Percentiles rank a stretch among this genome's conserved stretches.
Evolutionary conservation across 2,113 vertebrate species (phyloP).

Genomic region (Hypanus sabinus): DNA sequence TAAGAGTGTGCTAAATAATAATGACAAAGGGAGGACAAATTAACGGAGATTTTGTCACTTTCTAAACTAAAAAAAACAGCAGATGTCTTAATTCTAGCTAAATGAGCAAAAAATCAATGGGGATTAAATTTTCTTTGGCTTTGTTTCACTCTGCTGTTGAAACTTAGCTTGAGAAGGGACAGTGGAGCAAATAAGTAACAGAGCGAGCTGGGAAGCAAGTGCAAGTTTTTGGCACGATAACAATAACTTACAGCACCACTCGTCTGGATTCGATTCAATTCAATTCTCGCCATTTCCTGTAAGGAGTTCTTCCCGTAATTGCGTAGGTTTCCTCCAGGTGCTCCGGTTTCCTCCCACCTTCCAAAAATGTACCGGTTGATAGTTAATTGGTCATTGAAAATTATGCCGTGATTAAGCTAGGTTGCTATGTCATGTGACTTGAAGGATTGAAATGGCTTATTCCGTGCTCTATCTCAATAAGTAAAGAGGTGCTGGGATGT

Average conservation of each 20-base stretch:
- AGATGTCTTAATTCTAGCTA: not conserved
- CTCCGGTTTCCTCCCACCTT: no score
- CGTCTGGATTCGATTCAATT: no score
- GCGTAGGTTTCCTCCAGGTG: no score
- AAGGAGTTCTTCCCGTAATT: no score
- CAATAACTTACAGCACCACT: no score
- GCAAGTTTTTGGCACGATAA: not conserved
- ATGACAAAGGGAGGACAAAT: not conserved
- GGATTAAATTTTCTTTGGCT: not conserved
- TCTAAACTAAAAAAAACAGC: not conserved
- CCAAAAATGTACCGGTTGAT: no score
- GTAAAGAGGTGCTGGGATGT: not conserved
- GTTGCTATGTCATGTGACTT: no score
- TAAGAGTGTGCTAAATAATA: not conserved
- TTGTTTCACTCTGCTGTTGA: not conserved
- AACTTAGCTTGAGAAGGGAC: not conserved
- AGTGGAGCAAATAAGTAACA: not conserved
- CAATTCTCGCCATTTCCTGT: no score
- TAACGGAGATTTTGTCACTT: not conserved
- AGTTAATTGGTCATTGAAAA: no score
- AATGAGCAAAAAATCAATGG: not conserved
- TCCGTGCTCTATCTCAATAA: no score
- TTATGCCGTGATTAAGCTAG: no score
- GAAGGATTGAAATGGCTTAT: no score
- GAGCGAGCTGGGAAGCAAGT: not conserved